Evolutionary conservation across 2,113 vertebrate species (phyloP), one percentile per base, ranked within the genome.

Genomic region (Osmerus mordax): DNA sequence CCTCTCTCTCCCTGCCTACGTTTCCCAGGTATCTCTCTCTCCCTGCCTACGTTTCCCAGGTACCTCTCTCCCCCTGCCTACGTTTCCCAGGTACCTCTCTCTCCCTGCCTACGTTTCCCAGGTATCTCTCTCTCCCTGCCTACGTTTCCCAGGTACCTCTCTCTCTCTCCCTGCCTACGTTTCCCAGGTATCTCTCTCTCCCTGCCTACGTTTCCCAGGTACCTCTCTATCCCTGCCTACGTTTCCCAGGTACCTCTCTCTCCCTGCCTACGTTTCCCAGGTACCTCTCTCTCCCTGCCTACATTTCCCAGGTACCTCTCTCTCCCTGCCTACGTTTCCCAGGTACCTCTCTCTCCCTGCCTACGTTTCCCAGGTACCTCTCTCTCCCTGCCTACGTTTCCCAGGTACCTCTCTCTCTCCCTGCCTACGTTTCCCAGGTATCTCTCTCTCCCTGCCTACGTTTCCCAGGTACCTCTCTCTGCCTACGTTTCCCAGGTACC

Each of bases 1-100:
- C 95, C 95, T 93, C 86, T 96, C 95, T 41, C 21, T 21, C 21
- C 21, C 21, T 21, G 21, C 21, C 21, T 21, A 21, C 21, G 21
- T 21, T 21, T 21, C 89, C 0, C 52, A 62, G 25, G 25, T 86
- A 96, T 93, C 86, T 96, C 95, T 41, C 21, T 21, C 21, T 21
- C 21, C 21, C 21, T 21, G 21, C 21, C 21, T 21, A 21, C 21
- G 21, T 21, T 21, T 25, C 25, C 25, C 25, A 25, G 25, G 25
- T 25, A 25, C 1, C 25, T 25, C 25, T 25, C 25, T 25, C 25
- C 1, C 25, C 25, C 25, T 54, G 15, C 15, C 9, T 54, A 54
- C 2, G 15, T 54, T 13, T 54, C 9, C 52, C 15, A 16, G 9
- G 15, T 54, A 54, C 15, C 52, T 54, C 52, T 54, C 9, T 54